These are phyloP conservation scores for Echinometra lucunter DNA, from an alignment of 53 echinoderm and acorn worm genomes.

Conservation along the genomic window DNA sequence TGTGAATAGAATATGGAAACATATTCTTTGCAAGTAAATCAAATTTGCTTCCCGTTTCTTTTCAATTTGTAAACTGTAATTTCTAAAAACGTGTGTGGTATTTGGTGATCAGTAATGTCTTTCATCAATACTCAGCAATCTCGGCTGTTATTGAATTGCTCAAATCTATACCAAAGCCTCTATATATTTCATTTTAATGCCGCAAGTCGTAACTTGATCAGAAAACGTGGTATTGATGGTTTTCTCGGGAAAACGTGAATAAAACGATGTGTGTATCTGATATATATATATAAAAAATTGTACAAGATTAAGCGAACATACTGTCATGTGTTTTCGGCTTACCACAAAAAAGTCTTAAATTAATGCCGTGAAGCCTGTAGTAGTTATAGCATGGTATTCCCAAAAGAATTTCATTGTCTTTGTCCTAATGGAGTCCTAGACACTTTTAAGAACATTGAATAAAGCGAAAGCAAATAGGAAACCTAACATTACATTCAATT, in stretches of 20 bases:
- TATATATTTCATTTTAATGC: too few relatives aligned
- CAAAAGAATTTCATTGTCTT: too few relatives aligned
- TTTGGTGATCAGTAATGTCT: neutral
- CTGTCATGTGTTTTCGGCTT: neutral
- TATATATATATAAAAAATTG: neutral
- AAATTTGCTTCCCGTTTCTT: neutral
- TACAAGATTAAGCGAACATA: neutral
- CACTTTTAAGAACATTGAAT: too few relatives aligned
- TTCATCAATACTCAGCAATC: neutral
- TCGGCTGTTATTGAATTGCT: neutral
- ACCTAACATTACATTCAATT: too few relatives aligned
- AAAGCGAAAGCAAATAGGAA: too few relatives aligned
- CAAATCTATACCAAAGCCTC: neutral
- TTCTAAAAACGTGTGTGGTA: neutral
- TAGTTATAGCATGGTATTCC: too few relatives aligned
- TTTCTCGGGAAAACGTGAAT: neutral
- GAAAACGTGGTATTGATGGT: neutral
- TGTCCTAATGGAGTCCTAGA: too few relatives aligned
- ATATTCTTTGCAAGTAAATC: neutral
- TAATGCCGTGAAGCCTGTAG: neutral
- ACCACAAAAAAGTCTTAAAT: neutral
- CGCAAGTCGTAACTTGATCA: neutral
- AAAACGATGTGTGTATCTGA: neutral
- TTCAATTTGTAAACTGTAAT: neutral
- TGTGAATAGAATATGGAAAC: too few relatives aligned